phyloP scores from a whole-genome alignment of 2,797 vertebrate genomes.

The Pseudotriccus pelzelni region DNA sequence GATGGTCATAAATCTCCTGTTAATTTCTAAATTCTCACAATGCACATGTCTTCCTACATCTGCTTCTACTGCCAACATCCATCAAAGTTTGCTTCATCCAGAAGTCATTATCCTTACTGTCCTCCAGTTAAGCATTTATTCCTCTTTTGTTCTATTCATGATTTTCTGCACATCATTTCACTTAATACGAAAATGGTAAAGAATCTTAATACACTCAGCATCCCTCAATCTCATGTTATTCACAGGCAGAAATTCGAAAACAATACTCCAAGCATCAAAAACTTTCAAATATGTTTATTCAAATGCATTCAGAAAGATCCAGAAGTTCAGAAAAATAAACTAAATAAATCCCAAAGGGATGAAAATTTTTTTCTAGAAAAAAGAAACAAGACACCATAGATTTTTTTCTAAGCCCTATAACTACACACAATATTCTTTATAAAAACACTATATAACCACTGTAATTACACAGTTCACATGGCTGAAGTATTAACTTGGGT shows the following conservation, averaged over 20 bases:
- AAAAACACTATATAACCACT: constrained; percentile 17
- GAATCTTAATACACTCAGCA: background rate
- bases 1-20: constrained; percentile 27
- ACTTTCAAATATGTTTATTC: background rate
- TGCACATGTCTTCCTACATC: background rate
- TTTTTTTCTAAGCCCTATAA: constrained; percentile 34
- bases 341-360: constrained; percentile 24
- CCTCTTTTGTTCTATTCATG: background rate
- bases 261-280: background rate
- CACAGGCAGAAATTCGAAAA: background rate
- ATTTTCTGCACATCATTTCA: background rate
- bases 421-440: constrained; percentile 23
- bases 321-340: constrained; percentile 55
- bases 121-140: background rate
- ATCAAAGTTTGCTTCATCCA: background rate
- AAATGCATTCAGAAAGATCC: constrained; percentile 31
- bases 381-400: constrained; percentile 27
- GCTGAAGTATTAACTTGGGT: background rate
- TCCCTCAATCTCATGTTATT: background rate
- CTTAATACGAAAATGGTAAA: background rate
- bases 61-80: background rate
- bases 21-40: constrained; percentile 20
- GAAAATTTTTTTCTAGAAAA: background rate
- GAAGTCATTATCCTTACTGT: background rate
- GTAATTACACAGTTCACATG: constrained; percentile 11